Percentiles rank a stretch among this genome's conserved stretches.
These are phyloP conservation scores for Sebastiscus tertius DNA, from an alignment of 2,797 vertebrate species.

Conservation along the genomic window DNA sequence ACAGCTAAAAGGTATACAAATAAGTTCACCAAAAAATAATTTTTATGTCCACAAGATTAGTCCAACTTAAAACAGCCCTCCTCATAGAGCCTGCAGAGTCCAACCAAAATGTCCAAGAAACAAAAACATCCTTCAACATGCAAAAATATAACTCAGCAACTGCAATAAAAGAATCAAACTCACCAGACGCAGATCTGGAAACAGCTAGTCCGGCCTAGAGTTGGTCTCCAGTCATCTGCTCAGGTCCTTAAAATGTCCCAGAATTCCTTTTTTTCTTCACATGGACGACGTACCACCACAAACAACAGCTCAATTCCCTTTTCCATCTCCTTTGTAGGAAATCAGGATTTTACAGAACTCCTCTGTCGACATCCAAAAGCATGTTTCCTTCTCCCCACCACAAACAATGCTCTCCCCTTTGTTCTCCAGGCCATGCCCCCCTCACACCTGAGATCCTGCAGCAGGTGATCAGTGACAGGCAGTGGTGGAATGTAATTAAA, in stretches of 20 bases:
- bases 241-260: not conserved
- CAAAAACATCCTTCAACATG: not conserved
- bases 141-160: not conserved
- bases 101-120: not conserved
- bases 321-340: not conserved
- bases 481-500: not conserved
- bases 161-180: not conserved
- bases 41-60: not conserved
- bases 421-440: not conserved
- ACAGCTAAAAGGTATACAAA: not conserved
- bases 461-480: not conserved
- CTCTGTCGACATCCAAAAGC: not conserved
- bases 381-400: not conserved
- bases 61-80: not conserved
- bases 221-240: not conserved
- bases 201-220: not conserved
- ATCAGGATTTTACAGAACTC: not conserved
- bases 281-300: not conserved
- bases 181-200: not conserved
- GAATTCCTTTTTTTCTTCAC: not conserved
- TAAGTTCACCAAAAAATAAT: not conserved
- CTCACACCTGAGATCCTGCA: not conserved
- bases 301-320: not conserved
- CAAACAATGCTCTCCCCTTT: not conserved
- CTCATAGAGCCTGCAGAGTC: not conserved